Evolutionary conservation across 2,888 invertebrate genomes (phyloP), one percentile per base, ranked within the genome.

Genomic region (Agrochola lychnidis): DNA sequence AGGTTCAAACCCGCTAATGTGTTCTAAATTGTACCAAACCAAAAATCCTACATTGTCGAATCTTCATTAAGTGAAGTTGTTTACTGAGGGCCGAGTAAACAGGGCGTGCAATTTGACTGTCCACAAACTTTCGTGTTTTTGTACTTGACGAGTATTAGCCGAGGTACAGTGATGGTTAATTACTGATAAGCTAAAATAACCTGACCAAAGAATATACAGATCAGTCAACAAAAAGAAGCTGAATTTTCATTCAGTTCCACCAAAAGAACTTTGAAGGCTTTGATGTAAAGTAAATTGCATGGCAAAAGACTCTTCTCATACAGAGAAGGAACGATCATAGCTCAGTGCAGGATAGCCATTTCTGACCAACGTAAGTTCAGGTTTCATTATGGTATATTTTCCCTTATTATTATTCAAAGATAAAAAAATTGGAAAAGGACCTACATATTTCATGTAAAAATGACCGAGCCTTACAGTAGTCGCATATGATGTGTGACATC

Each of bases 21-120:
- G 4, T 79, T 81, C 42, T 53, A 70, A 66, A 73, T 82, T 89
- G 87, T 70, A 79, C 87, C 84, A 69, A 22, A 76, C 77, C 66
- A 81, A 87, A 89, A 87, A 82, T 87, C 42, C 59, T 83, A 90
- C 90, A 90, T 81, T 90, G 91, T 90, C 88, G 90, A 91, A 91
- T 91, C 90, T 92, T 92, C 92, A 93, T 93, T 93, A 92, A 87
- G 79, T 80, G 87, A 92, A 92, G 90, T 92, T 92, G 92, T 92
- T 93, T 92, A 88, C 89, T 74, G 83, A 91, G 90, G 90, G 89
- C 88, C 70, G 79, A 78, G 88, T 90, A 91, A 90, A 92, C 89
- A 90, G 76, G 63, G 75, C 70, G 61, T 68, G 78, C 81, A 83
- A 83, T 86, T 86, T 86, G 84, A 85, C 78, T 83, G 84, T 73